These are phyloP conservation scores for Euproctis similis DNA, from an alignment of 2,888 invertebrate genomes.

Conservation along the genomic window DNA sequence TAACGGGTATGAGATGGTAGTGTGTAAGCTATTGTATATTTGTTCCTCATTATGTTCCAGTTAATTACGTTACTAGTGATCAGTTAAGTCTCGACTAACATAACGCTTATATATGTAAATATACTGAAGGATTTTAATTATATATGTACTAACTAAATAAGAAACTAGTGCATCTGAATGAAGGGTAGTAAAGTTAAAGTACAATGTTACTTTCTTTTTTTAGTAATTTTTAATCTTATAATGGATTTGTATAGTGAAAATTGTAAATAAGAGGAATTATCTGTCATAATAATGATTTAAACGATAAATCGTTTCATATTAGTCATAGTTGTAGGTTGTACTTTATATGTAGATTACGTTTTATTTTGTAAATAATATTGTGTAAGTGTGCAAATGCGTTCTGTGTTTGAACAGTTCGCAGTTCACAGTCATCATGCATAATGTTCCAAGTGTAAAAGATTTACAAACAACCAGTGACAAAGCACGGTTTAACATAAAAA, in stretches of 20 bases:
- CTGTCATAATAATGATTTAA: constrained; percentile 73
- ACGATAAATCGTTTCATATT: constrained; percentile 72
- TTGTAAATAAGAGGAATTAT: constrained; percentile 75
- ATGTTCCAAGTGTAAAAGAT: constrained; percentile 14
- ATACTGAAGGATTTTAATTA: constrained; percentile 40
- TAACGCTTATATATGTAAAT: constrained; percentile 60
- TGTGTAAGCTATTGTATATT: constrained; percentile 61
- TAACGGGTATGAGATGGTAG: constrained; percentile 50
- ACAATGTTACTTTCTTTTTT: constrained; percentile 74
- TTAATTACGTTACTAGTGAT: constrained; percentile 62
- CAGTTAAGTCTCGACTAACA: constrained; percentile 69
- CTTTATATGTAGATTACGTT: constrained; percentile 52
- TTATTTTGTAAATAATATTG: constrained; percentile 61
- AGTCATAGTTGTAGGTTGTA: constrained; percentile 69
- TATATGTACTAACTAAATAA: no score
- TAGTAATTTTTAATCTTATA: constrained; percentile 62
- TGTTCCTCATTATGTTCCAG: constrained; percentile 67
- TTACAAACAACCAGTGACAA: constrained; percentile 33
- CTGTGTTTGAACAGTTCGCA: constrained; percentile 28
- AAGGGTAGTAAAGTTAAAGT: constrained; percentile 67
- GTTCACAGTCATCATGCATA: constrained; percentile 4
- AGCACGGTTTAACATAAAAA: constrained; percentile 47
- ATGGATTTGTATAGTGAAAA: constrained; percentile 66
- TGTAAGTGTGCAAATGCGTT: no score
- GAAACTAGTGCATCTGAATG: constrained; percentile 60